phyloP scores from a whole-genome alignment of 2,113 vertebrate species.

The Crotophaga sulcirostris region DNA sequence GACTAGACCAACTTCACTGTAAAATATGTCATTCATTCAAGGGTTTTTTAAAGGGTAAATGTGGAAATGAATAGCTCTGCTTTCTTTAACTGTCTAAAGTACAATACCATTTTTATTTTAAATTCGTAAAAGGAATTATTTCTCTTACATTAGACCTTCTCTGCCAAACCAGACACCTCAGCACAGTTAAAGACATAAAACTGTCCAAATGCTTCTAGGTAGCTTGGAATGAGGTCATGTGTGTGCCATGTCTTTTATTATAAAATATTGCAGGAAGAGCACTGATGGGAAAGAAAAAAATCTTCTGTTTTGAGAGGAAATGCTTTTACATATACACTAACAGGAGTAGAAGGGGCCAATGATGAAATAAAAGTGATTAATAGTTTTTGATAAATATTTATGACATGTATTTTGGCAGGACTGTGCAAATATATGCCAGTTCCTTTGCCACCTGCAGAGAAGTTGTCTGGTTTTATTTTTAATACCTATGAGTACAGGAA shows the following conservation, averaged over 20 bases:
- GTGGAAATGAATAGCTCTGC: not conserved
- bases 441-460: not conserved
- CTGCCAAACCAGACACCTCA: not conserved
- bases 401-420: not conserved
- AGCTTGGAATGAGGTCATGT: not conserved
- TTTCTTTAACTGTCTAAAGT: not conserved
- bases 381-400: not conserved
- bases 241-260: not conserved
- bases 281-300: not conserved
- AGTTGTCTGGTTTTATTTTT: not conserved
- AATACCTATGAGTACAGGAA: not conserved
- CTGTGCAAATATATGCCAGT: not conserved
- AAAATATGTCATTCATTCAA: slow-evolving; percentile 29
- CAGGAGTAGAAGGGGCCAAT: not conserved
- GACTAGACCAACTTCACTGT: not conserved
- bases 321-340: not conserved
- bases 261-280: not conserved
- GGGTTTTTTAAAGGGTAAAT: not conserved
- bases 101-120: slow-evolving; percentile 1
- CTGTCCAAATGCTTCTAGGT: not conserved
- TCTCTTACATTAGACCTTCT: not conserved
- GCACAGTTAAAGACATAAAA: not conserved
- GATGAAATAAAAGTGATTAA: not conserved
- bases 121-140: not conserved
- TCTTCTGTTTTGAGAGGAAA: not conserved